Conservation (phyloP, 2,113 vertebrate species). For the Ophthalmolycus amberensis region DNA sequence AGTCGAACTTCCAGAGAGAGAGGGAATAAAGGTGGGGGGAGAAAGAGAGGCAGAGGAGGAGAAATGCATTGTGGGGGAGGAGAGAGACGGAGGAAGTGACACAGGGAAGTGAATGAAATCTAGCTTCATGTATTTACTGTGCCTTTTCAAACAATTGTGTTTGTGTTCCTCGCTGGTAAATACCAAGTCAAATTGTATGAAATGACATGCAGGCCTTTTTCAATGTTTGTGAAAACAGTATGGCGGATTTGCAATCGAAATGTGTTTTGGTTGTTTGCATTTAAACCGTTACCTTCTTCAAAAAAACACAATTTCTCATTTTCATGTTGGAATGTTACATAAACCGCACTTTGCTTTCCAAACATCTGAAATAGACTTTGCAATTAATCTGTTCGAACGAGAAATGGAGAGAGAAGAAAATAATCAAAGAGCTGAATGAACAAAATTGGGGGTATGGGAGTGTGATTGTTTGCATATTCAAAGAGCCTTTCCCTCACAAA, state of each 20-base stretch:
- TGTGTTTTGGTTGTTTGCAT: conserved; percentile 45
- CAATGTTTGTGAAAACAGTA: conserved; percentile 33
- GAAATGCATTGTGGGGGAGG: conserved; percentile 46
- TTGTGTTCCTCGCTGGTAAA: conserved; percentile 54
- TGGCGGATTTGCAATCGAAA: conserved; percentile 47
- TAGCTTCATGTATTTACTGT: conserved; percentile 39
- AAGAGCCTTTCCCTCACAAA: conserved; percentile 16
- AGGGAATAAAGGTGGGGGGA: background rate
- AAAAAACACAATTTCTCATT: conserved; percentile 31
- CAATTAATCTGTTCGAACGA: conserved; percentile 42
- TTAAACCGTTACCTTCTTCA: conserved; percentile 24
- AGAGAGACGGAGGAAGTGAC: conserved; percentile 32
- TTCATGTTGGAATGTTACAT: conserved; percentile 50
- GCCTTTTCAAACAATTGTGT: conserved; percentile 37
- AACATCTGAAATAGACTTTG: conserved; percentile 35
- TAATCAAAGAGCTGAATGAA: conserved; percentile 31
- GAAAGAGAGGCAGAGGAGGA: conserved; percentile 48
- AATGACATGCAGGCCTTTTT: conserved; percentile 43
- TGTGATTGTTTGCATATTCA: conserved; percentile 40
- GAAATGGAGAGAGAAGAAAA: conserved; percentile 7
- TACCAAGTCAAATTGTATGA: conserved; percentile 53
- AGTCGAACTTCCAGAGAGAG: conserved; percentile 42
- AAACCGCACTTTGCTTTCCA: conserved; percentile 42
- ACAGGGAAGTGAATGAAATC: conserved; percentile 49
- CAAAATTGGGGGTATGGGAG: conserved; percentile 11